Percentiles rank a stretch among this genome's conserved stretches.
These are phyloP conservation scores for Oreochromis niloticus DNA, from an alignment of 2,113 vertebrate genomes.

Conservation along the genomic window DNA sequence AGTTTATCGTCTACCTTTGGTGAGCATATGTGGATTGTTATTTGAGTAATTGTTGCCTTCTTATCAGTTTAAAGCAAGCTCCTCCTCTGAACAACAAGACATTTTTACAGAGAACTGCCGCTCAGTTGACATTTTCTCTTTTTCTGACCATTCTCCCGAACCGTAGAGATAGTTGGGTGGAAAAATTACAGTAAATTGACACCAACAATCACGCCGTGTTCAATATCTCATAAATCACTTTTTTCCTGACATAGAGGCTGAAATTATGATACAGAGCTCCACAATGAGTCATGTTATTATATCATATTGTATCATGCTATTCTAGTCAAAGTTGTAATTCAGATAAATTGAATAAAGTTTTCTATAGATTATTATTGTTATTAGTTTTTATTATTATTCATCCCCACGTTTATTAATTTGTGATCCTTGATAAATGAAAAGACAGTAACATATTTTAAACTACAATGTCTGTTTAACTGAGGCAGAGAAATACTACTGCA, in stretches of 20 bases:
- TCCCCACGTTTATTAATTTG: neutral
- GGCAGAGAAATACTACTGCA: rapidly evolving
- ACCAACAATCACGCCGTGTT: rapidly evolving
- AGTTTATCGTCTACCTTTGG: neutral
- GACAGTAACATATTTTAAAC: neutral
- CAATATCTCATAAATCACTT: neutral
- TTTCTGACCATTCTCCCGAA: neutral
- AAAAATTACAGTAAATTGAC: rapidly evolving
- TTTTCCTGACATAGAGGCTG: neutral
- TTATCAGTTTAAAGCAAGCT: neutral
- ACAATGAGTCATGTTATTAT: neutral
- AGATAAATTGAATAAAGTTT: neutral
- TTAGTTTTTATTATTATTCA: neutral
- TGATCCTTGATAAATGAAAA: neutral
- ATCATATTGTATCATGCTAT: neutral
- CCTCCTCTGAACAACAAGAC: neutral
- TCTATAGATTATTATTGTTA: neutral
- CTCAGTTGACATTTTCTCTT: neutral
- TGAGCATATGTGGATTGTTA: neutral
- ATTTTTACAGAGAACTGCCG: neutral
- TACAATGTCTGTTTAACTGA: neutral
- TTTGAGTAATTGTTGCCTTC: neutral
- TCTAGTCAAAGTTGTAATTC: neutral
- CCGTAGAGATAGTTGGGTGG: neutral
- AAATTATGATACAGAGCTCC: neutral